Evolutionary conservation across 2,888 invertebrate species (phyloP), one percentile per base, ranked within the genome.

Genomic region (Eubasilissa splendida): DNA sequence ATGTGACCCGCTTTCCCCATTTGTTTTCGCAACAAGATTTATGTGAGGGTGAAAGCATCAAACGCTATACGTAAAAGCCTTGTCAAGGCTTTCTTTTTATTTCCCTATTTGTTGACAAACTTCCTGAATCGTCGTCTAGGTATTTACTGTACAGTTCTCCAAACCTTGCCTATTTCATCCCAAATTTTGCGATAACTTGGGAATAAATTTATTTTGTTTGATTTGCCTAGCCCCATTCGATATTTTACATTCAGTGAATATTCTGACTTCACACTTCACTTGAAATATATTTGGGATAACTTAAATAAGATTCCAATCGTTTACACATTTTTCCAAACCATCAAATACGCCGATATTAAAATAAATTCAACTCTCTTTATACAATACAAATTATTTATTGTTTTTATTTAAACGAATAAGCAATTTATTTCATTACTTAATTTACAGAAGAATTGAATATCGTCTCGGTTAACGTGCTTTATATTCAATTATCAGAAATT

Each of bases 21-120:
- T 77, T 76, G 76, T 76, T 76, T 76, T 66, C 68, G 56, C 68
- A 52, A 56, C 66, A 56, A 77, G 76, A 77, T 77, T 77, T 77
- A 77, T 77, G 33, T 77, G 68, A 66, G 65, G 68, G 58, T 22
- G 76, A 63, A 73, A 71, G 79, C 70, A 65, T 79, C 79, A 79
- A 75, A 75, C 74, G 65, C 79, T 75, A 66, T 63, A 79, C 75
- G 75, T 66, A 58, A 79, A 79, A 66, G 79, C 75, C 75, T 53
- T 79, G 79, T 79, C 79, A 75, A 79, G 79, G 75, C 56, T 68
- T 79, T 79, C 75, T 79, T 79, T 68, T 76, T 70, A 70, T 71
- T 76, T 76, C 60, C 65, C 56, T 77, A 77, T 77, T 77, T 80
- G 80, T 77, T 77, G 80, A 80, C 80, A 77, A 80, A 80, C 77